These are phyloP conservation scores for Tringa solitaria DNA, from an alignment of 2,113 vertebrate species.

Conservation along the genomic window DNA sequence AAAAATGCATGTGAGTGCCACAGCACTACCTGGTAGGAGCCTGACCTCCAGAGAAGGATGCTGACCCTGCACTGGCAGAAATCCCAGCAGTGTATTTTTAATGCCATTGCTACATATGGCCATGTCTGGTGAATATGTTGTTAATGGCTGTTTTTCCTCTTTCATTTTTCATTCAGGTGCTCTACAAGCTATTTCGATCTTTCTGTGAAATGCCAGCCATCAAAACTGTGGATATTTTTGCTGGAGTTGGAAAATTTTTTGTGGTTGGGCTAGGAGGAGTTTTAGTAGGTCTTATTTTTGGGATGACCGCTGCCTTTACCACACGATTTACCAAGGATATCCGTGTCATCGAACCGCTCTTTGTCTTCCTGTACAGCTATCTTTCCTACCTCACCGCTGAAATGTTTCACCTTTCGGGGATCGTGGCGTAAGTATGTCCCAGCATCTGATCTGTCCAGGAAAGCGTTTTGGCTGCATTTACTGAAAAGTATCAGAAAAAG, in stretches of 20 bases:
- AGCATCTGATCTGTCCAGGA: neutral
- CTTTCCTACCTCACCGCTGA: constrained; percentile 83
- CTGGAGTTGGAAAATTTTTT: constrained; percentile 77
- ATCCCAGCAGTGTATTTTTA: neutral
- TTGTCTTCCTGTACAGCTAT: constrained; percentile 87
- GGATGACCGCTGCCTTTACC: constrained; percentile 77
- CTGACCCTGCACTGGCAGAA: neutral
- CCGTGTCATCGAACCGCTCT: constrained; percentile 80
- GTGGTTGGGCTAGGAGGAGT: constrained; percentile 80
- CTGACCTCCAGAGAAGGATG: neutral
- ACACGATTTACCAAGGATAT: constrained; percentile 79
- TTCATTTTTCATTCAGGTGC: constrained; percentile 63
- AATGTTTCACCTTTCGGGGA: constrained; percentile 84
- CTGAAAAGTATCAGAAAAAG: neutral
- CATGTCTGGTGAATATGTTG: neutral
- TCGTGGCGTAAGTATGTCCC: constrained; percentile 77
- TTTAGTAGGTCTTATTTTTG: constrained; percentile 76
- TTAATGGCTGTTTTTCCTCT: neutral
- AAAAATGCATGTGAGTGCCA: neutral
- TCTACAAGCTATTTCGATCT: constrained; percentile 83
- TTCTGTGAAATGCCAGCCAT: constrained; percentile 79
- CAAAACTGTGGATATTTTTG: constrained; percentile 70
- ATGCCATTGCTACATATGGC: neutral
- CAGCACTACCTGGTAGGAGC: neutral
- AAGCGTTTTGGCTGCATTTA: neutral